phyloP scores from a whole-genome alignment of 2,888 invertebrate genomes.

The Troides helena region DNA sequence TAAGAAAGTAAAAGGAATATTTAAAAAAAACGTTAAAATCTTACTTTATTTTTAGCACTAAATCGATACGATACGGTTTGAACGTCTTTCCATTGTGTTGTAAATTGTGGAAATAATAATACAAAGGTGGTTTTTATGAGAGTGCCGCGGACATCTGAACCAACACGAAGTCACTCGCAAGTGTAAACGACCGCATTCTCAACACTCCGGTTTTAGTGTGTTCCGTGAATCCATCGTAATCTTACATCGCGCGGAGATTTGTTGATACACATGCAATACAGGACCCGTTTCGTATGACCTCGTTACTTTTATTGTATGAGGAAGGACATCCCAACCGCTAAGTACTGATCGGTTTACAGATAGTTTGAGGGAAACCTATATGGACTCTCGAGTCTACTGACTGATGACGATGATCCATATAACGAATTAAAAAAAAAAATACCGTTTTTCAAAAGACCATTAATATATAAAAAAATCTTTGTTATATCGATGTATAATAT shows the following conservation, averaged over 20 bases:
- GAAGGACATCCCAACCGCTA: too few species aligned
- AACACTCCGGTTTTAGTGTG: constrained; percentile 19
- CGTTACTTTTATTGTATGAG: background rate
- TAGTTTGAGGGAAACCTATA: too few species aligned
- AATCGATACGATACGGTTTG: constrained; percentile 5
- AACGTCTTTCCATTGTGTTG: constrained; percentile 7
- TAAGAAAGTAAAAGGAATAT: too few species aligned
- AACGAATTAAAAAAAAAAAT: too few species aligned
- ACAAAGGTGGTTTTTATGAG: constrained; percentile 6
- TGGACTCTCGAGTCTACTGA: too few species aligned
- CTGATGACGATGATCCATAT: too few species aligned
- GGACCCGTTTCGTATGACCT: background rate
- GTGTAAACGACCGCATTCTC: constrained; percentile 30
- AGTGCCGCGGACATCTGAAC: constrained; percentile 19
- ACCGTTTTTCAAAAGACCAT: too few species aligned
- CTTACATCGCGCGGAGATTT: constrained; percentile 26
- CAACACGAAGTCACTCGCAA: constrained; percentile 25
- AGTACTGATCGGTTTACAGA: too few species aligned
- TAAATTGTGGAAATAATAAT: constrained; percentile 3
- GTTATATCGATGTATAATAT: too few species aligned
- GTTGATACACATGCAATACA: constrained; percentile 11
- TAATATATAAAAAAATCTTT: too few species aligned
- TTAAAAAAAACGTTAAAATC: too few species aligned
- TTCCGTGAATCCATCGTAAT: constrained; percentile 23
- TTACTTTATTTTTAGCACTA: background rate